These are phyloP conservation scores for Scomber colias DNA, from an alignment of 2,113 vertebrate genomes.

Conservation along the genomic window DNA sequence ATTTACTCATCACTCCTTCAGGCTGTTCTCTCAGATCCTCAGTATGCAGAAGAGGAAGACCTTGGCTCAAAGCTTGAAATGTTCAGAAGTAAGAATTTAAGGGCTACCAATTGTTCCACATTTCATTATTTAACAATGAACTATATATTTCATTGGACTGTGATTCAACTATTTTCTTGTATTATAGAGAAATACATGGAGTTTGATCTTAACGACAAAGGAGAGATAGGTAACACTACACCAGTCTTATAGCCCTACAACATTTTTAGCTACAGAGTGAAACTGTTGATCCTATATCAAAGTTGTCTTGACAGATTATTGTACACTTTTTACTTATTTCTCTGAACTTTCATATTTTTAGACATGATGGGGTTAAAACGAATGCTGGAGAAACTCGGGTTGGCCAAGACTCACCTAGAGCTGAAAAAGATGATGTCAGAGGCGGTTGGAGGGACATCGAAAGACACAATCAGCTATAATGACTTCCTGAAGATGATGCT, in stretches of 20 bases:
- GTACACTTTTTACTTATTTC: neutral
- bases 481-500: conserved; percentile 91
- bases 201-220: conserved; percentile 89
- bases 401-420: conserved; percentile 89
- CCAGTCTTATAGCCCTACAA: neutral
- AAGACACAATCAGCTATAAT: conserved; percentile 84
- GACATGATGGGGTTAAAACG: conserved; percentile 89
- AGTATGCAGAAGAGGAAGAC: conserved; percentile 86
- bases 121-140: neutral
- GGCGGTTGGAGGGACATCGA: conserved; percentile 74
- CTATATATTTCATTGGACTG: neutral
- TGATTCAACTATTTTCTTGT: conserved; percentile 27
- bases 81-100: conserved; percentile 84
- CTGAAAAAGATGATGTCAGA: conserved; percentile 90
- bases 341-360: conserved; percentile 35
- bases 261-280: neutral
- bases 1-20: conserved; percentile 43
- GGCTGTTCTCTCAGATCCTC: conserved; percentile 86
- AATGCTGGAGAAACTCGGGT: conserved; percentile 90
- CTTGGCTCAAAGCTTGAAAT: conserved; percentile 83
- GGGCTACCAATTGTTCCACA: neutral
- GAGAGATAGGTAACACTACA: conserved; percentile 86
- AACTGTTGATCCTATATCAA: neutral
- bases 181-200: conserved; percentile 90
- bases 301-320: neutral